Evolutionary conservation across 2,113 vertebrate species (phyloP).

Genomic region (Saccopteryx leptura): DNA sequence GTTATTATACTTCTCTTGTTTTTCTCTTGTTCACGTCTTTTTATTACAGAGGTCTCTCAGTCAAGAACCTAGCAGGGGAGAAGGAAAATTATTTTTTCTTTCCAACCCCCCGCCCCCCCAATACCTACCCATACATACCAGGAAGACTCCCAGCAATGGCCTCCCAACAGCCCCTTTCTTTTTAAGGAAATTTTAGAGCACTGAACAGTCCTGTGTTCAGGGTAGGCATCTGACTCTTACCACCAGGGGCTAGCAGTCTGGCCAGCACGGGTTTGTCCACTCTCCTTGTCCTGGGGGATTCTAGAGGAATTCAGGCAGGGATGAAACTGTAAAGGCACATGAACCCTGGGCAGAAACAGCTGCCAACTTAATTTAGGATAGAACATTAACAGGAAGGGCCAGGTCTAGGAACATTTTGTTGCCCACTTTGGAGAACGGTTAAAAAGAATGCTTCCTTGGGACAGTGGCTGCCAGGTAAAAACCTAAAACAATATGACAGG

Average conservation of each 20-base stretch:
- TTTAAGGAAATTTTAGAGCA: neutral
- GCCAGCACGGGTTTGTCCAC: neutral
- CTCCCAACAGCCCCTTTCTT: too few relatives aligned
- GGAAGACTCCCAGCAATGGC: neutral
- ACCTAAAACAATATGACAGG: rapidly evolving
- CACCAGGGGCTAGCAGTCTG: neutral
- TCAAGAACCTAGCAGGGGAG: neutral
- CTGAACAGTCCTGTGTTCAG: neutral
- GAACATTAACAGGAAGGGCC: neutral
- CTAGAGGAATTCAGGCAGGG: neutral
- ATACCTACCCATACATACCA: too few relatives aligned
- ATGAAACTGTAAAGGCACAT: neutral
- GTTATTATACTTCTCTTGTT: neutral
- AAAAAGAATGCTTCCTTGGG: neutral
- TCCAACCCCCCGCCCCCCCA: neutral
- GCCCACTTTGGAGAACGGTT: neutral
- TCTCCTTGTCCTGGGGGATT: neutral
- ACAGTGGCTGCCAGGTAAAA: neutral
- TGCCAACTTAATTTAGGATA: conserved; percentile 15
- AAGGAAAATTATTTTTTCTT: neutral
- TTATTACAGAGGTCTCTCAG: neutral
- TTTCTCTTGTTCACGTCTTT: neutral
- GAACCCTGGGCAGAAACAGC: neutral
- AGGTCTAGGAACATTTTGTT: neutral
- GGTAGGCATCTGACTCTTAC: neutral